A percentile compares a stretch with the other conserved stretches of the same genome.
These are phyloP conservation scores for Macropodus opercularis DNA, from an alignment of 2,797 vertebrate species.

Conservation along the genomic window DNA sequence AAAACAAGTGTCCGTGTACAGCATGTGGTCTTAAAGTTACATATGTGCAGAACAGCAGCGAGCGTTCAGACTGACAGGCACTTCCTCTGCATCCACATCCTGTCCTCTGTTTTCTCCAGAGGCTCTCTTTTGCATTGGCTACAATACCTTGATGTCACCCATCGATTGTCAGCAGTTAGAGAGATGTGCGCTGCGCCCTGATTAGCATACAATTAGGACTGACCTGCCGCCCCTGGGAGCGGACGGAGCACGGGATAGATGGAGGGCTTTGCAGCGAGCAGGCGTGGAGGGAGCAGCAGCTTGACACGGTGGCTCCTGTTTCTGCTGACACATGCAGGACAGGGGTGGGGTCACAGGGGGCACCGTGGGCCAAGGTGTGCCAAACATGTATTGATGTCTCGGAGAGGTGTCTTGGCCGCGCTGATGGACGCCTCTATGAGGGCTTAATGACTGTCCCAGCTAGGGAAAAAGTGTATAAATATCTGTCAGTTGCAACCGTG, in stretches of 20 bases:
- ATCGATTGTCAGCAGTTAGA: constrained; percentile 80
- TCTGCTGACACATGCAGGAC: constrained; percentile 78
- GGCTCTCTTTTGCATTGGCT: constrained; percentile 75
- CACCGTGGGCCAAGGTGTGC: constrained; percentile 71
- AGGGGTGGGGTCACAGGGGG: constrained; percentile 73
- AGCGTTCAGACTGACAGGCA: constrained; percentile 36
- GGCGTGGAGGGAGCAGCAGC: constrained; percentile 39
- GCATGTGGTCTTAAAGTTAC: constrained; percentile 10
- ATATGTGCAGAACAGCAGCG: constrained; percentile 18
- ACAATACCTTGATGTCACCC: constrained; percentile 77
- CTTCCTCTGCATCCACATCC: constrained; percentile 49
- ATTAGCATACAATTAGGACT: constrained; percentile 85
- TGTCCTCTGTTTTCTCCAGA: constrained; percentile 71
- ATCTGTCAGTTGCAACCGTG: constrained; percentile 2
- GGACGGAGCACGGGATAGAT: constrained; percentile 60
- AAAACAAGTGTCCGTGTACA: constrained; percentile 8
- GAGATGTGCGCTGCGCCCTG: constrained; percentile 70
- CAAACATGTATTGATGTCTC: constrained; percentile 79
- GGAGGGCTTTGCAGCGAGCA: constrained; percentile 56
- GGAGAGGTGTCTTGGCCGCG: constrained; percentile 63
- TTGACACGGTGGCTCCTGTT: constrained; percentile 77
- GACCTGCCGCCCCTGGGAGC: constrained; percentile 77
- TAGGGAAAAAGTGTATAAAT: constrained; percentile 30
- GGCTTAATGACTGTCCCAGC: constrained; percentile 66
- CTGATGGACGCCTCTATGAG: constrained; percentile 68